Percentiles rank a stretch among this genome's conserved stretches.
Evolutionary conservation across 2,113 vertebrate species (phyloP).

Genomic region (human): DNA sequence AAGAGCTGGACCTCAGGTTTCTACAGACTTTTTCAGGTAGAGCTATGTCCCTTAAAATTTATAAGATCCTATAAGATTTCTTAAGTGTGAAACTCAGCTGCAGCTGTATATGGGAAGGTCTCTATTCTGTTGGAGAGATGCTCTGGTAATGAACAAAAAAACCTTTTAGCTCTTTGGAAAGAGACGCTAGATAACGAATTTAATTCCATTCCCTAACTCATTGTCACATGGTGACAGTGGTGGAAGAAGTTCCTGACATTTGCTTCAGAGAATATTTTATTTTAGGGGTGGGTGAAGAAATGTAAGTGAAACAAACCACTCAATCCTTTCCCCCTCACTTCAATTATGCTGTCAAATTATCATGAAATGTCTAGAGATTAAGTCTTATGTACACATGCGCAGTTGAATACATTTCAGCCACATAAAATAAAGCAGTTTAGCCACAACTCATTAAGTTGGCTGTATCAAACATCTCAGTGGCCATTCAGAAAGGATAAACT

Average conservation of each 20-base stretch:
- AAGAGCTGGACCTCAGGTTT: not conserved
- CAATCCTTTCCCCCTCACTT: not conserved
- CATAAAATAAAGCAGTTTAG: not conserved
- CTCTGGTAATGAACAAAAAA: not conserved
- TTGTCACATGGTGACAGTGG: not conserved
- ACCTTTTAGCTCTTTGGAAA: not conserved
- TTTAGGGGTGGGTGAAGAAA: slow-evolving; percentile 21
- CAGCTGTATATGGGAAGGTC: not conserved
- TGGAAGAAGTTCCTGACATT: not conserved
- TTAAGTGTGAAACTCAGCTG: not conserved
- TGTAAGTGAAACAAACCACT: not conserved
- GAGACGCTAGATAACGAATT: not conserved
- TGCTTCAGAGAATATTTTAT: slow-evolving; percentile 27
- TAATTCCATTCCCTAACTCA: not conserved
- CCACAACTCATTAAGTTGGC: not conserved
- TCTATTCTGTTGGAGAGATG: not conserved
- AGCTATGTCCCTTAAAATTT: not conserved
- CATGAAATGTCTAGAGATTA: not conserved
- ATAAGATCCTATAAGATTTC: not conserved
- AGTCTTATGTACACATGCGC: not conserved
- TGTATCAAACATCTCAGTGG: not conserved
- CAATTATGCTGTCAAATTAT: slow-evolving; percentile 26
- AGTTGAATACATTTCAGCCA: not conserved
- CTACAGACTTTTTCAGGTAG: not conserved
- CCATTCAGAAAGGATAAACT: not conserved